Percentiles rank a stretch among this genome's conserved stretches.
Evolutionary conservation across 2,797 vertebrate genomes (phyloP).

Genomic region (Naso thynnoides): DNA sequence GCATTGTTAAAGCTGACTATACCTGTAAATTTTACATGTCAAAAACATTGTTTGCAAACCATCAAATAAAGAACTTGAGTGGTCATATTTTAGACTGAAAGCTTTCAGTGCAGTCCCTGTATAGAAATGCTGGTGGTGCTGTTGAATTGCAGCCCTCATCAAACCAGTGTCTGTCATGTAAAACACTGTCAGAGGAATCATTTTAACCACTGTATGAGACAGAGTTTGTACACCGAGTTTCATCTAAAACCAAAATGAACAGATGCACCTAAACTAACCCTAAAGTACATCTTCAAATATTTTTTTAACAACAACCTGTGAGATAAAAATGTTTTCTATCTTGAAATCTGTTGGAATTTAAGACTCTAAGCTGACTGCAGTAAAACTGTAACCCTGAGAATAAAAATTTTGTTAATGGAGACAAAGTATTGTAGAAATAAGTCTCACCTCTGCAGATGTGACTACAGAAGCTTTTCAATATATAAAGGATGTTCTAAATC

Average conservation of each 20-base stretch:
- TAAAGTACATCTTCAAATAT: neutral
- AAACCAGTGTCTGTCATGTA: slow-evolving; percentile 7
- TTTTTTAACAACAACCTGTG: neutral
- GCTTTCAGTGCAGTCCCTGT: slow-evolving; percentile 64
- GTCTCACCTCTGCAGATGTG: neutral
- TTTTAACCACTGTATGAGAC: slow-evolving; percentile 14
- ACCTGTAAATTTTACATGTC: slow-evolving; percentile 2
- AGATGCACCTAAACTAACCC: too few relatives aligned
- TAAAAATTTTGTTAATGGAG: neutral
- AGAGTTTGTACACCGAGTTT: slow-evolving; percentile 15
- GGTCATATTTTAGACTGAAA: slow-evolving; percentile 1
- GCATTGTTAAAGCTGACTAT: slow-evolving; percentile 9
- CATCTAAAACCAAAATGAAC: neutral
- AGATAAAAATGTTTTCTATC: neutral
- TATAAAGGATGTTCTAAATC: neutral
- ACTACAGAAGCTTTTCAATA: neutral
- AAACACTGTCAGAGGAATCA: slow-evolving; percentile 26
- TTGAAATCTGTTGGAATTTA: neutral
- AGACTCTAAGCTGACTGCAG: neutral
- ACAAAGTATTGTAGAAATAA: neutral
- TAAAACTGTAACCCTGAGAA: neutral
- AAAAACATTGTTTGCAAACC: neutral
- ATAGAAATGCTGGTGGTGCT: slow-evolving; percentile 75
- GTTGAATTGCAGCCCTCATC: slow-evolving; percentile 68
- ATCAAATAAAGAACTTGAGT: neutral